phyloP scores from a whole-genome alignment of 64 coral and sea anemone species.

The Stichodactyla mertensii region DNA sequence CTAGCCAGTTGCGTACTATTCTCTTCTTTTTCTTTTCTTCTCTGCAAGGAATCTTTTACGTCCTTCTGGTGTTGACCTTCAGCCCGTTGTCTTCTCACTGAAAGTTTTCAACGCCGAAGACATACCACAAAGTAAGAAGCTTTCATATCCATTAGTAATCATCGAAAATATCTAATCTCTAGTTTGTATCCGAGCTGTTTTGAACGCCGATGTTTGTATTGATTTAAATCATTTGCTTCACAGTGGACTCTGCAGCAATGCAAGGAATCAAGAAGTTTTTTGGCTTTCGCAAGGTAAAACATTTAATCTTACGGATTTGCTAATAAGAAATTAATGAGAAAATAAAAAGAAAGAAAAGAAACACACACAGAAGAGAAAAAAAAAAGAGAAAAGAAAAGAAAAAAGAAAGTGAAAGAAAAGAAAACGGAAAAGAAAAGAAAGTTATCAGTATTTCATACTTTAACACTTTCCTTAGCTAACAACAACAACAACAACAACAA shows the following conservation, averaged over 20 bases:
- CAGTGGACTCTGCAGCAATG: constrained; percentile 19
- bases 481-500: too few relatives aligned
- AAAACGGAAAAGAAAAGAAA: too few relatives aligned
- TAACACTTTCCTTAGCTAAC: too few relatives aligned
- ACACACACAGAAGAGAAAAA: too few relatives aligned
- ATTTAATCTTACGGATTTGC: too few relatives aligned
- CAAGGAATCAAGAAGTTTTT: constrained; percentile 34
- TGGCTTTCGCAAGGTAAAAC: constrained; percentile 20
- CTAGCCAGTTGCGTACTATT: neutral
- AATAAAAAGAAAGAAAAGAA: too few relatives aligned
- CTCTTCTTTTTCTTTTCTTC: neutral
- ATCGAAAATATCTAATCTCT: too few relatives aligned
- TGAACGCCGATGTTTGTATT: neutral
- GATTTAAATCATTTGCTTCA: neutral
- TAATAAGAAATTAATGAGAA: too few relatives aligned
- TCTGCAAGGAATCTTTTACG: constrained; percentile 60
- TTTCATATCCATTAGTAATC: neutral
- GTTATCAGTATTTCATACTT: too few relatives aligned
- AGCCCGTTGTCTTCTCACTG: constrained; percentile 74
- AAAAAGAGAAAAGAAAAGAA: too few relatives aligned
- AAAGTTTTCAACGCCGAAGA: constrained; percentile 84
- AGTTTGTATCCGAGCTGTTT: neutral
- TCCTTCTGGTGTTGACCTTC: constrained; percentile 69
- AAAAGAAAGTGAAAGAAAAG: too few relatives aligned
- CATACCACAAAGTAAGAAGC: constrained; percentile 70